These are phyloP conservation scores for Euplagia quadripunctaria DNA, from an alignment of 2,888 invertebrate genomes.

Conservation along the genomic window DNA sequence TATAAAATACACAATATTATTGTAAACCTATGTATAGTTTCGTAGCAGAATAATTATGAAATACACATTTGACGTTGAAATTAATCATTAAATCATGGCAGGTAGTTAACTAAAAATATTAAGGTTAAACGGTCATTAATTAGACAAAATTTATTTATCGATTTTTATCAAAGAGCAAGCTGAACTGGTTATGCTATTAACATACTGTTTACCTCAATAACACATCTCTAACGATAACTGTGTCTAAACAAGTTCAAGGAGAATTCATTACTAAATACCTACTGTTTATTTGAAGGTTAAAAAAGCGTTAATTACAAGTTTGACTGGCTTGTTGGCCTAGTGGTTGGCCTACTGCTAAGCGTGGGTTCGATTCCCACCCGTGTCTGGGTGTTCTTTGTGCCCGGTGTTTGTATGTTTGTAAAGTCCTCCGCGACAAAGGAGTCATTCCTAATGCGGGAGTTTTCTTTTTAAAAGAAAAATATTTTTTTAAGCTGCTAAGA, in stretches of 20 bases:
- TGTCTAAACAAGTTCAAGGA: constrained; percentile 32
- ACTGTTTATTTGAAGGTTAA: constrained; percentile 19
- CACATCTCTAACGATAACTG: constrained; percentile 4
- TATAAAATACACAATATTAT: too few species aligned
- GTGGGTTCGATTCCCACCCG: too few species aligned
- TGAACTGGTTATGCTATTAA: constrained; percentile 34
- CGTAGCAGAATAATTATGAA: not conserved
- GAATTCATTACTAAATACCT: not conserved
- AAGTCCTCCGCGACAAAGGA: too few species aligned
- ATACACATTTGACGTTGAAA: not conserved
- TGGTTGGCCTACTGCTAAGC: too few species aligned
- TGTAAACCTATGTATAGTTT: too few species aligned
- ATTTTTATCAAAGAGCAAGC: not conserved
- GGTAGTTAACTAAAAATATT: not conserved
- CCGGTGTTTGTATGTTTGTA: too few species aligned
- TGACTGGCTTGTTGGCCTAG: too few species aligned
- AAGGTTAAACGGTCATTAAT: constrained; percentile 23
- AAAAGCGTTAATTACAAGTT: not conserved
- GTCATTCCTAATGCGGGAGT: too few species aligned
- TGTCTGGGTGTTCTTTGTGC: too few species aligned
- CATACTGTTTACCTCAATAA: constrained; percentile 33
- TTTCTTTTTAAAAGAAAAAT: too few species aligned
- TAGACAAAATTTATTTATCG: not conserved
- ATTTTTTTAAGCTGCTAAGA: too few species aligned
- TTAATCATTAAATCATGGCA: not conserved